These are phyloP conservation scores for Tetraodon nigroviridis DNA, from an alignment of 2,113 vertebrate species.

Conservation along the genomic window DNA sequence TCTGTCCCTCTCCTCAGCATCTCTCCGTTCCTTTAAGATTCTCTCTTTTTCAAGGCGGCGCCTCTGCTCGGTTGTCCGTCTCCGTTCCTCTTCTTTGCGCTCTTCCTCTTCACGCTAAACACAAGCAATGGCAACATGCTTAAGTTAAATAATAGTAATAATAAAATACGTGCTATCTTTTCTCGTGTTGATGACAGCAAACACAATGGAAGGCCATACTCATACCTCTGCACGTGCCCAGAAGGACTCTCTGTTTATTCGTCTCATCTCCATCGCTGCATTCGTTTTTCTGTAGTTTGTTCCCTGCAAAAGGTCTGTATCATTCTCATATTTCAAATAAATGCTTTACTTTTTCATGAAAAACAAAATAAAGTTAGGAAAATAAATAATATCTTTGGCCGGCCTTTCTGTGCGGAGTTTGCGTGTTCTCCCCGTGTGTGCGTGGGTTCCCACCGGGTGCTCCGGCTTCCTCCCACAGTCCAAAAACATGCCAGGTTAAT, in stretches of 20 bases:
- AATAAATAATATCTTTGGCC: slow-evolving; percentile 5
- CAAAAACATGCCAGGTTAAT: no score
- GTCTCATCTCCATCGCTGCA: slow-evolving; percentile 81
- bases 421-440: no score
- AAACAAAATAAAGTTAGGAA: neutral
- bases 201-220: neutral
- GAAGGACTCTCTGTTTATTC: slow-evolving; percentile 81
- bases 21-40: slow-evolving; percentile 73
- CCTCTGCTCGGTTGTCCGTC: slow-evolving; percentile 71
- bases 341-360: neutral
- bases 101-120: slow-evolving; percentile 79
- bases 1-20: slow-evolving; percentile 78
- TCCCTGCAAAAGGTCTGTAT: slow-evolving; percentile 64
- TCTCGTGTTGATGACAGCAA: no score
- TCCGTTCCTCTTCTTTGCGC: slow-evolving; percentile 78
- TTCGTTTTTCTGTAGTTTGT: slow-evolving; percentile 87
- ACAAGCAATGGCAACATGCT: neutral
- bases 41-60: slow-evolving; percentile 76
- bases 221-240: slow-evolving; percentile 84
- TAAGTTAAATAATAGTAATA: neutral
- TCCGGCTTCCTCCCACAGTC: no score
- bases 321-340: neutral
- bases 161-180: no score
- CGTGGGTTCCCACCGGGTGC: no score
- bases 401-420: no score